These are phyloP conservation scores for Myotis findleyi DNA, from an alignment of 2,797 vertebrate genomes.

Conservation along the genomic window DNA sequence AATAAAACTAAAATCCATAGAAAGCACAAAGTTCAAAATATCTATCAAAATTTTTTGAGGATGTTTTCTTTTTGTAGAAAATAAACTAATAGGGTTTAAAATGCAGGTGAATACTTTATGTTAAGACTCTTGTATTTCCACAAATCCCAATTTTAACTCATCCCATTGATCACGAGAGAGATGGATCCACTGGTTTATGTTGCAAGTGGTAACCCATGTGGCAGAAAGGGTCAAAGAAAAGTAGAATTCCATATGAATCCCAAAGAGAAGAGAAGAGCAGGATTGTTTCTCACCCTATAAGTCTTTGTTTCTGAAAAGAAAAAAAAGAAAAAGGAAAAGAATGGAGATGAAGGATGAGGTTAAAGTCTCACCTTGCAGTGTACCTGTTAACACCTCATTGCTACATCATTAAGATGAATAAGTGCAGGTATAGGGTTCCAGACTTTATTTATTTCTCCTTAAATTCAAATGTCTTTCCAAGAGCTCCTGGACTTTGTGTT, in stretches of 20 bases:
- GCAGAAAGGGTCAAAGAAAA: conserved; percentile 36
- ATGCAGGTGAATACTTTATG: background rate
- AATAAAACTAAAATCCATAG: conserved; percentile 17
- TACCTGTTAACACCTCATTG: conserved; percentile 64
- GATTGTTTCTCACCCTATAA: background rate
- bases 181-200: background rate
- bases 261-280: conserved; percentile 2
- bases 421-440: conserved; percentile 49
- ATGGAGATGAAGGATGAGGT: conserved; percentile 34
- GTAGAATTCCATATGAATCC: conserved; percentile 36
- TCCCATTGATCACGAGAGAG: conserved; percentile 6
- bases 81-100: background rate
- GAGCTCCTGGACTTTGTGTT: conserved; percentile 56
- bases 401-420: conserved; percentile 49
- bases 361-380: conserved; percentile 33
- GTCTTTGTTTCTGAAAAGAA: background rate
- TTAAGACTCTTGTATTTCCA: conserved; percentile 18
- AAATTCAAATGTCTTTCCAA: conserved; percentile 66
- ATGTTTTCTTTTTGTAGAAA: background rate
- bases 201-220: background rate
- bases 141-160: conserved; percentile 42
- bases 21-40: background rate
- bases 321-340: background rate
- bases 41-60: background rate
- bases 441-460: conserved; percentile 64